Evolutionary conservation across 2,888 invertebrate genomes (phyloP).

Genomic region (Schizaphis graminum): DNA sequence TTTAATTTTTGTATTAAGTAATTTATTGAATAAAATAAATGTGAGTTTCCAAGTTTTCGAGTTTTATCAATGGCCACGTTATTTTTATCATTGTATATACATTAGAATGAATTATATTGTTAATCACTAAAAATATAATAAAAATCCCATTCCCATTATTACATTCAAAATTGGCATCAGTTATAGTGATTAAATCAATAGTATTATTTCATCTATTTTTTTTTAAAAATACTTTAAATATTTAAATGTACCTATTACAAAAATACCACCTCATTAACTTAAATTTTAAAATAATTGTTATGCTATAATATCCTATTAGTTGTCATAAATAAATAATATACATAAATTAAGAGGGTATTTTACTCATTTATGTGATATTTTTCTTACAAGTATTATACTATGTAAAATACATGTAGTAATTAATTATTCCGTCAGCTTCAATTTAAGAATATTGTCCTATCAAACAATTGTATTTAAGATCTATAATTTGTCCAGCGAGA

Average conservation of each 20-base stretch:
- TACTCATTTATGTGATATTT: no score
- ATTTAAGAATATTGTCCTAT: not conserved
- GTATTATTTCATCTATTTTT: no score
- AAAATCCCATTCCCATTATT: not conserved
- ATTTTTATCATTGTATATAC: not conserved
- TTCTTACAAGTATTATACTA: no score
- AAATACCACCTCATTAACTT: no score
- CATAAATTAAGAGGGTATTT: no score
- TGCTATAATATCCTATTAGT: no score
- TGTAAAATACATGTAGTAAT: not conserved
- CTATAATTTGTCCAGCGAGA: not conserved
- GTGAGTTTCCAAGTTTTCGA: not conserved
- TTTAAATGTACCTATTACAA: no score
- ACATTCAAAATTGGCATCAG: not conserved
- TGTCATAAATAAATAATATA: no score
- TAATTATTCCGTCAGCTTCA: not conserved
- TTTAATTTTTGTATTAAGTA: not conserved
- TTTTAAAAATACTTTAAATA: no score
- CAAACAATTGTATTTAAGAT: not conserved
- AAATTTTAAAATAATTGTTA: no score
- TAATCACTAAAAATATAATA: no score
- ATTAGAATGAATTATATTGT: not conserved
- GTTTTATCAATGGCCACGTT: not conserved
- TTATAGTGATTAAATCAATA: not conserved
- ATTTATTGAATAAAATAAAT: not conserved